Conservation (phyloP, 2,888 invertebrate species). For the Blera fallax region DNA sequence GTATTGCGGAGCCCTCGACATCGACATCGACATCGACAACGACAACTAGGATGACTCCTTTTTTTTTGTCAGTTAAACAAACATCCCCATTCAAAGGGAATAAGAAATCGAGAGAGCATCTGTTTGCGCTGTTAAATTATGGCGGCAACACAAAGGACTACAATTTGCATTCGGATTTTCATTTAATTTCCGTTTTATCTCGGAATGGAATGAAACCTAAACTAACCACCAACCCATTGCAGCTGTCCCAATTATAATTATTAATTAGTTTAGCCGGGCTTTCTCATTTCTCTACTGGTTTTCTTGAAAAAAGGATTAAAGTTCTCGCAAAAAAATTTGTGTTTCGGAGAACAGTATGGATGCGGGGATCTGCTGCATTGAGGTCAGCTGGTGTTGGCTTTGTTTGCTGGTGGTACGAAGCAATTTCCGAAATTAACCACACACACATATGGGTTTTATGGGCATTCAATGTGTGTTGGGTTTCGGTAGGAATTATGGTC, state of each 20-base stretch:
- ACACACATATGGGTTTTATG: background rate
- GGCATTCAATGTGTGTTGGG: background rate
- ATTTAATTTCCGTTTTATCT: conserved; percentile 43
- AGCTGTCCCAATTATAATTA: conserved; percentile 67
- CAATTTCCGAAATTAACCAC: conserved; percentile 34
- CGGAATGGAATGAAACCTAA: background rate
- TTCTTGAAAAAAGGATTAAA: conserved; percentile 17
- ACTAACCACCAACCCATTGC: conserved; percentile 4
- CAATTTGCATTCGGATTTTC: conserved; percentile 39
- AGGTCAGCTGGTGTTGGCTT: conserved; percentile 33
- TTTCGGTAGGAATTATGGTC: background rate
- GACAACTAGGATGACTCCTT: background rate
- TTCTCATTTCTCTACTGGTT: conserved; percentile 28
- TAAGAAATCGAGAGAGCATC: conserved; percentile 29
- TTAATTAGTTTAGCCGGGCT: conserved; percentile 50
- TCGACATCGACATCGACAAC: background rate
- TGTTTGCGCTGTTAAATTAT: conserved; percentile 55
- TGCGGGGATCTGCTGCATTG: conserved; percentile 39
- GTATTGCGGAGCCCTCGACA: background rate
- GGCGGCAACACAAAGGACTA: conserved; percentile 20
- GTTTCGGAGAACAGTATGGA: background rate
- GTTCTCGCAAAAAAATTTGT: background rate
- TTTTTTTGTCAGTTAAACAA: conserved; percentile 28
- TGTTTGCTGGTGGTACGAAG: conserved; percentile 12
- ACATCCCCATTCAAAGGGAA: conserved; percentile 29